Conservation (phyloP, 2,113 vertebrate genomes). For the Atrichornis clamosus region DNA sequence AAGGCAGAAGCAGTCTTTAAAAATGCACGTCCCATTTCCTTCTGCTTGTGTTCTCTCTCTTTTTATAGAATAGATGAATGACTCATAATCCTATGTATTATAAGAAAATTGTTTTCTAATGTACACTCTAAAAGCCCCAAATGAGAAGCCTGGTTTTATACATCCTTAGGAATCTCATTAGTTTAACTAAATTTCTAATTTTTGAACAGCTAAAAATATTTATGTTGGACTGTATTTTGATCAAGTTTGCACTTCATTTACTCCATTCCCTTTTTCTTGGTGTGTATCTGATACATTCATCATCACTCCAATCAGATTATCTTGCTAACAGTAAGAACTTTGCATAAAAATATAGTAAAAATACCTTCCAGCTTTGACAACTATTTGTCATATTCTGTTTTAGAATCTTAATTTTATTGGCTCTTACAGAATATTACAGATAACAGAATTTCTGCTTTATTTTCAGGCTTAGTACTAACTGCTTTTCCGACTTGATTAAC, state of each 20-base stretch:
- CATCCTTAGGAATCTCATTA: not conserved
- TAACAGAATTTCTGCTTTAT: not conserved
- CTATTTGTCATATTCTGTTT: not conserved
- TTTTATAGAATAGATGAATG: constrained; percentile 40
- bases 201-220: not conserved
- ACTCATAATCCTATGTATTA: constrained; percentile 12
- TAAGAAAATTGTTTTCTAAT: not conserved
- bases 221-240: not conserved
- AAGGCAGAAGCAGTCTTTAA: constrained; percentile 6
- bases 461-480: not conserved
- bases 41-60: constrained; percentile 20
- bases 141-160: not conserved
- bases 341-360: not conserved
- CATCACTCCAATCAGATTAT: not conserved
- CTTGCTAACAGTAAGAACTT: not conserved
- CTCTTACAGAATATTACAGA: not conserved
- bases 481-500: not conserved
- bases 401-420: not conserved
- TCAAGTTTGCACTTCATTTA: not conserved
- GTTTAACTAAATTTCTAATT: not conserved
- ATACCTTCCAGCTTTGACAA: not conserved
- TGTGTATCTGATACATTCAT: not conserved
- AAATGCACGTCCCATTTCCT: constrained; percentile 44
- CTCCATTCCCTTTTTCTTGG: not conserved
- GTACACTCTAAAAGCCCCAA: not conserved